Conservation (phyloP, 2,797 vertebrate genomes). For the Neoniphon sammara region DNA sequence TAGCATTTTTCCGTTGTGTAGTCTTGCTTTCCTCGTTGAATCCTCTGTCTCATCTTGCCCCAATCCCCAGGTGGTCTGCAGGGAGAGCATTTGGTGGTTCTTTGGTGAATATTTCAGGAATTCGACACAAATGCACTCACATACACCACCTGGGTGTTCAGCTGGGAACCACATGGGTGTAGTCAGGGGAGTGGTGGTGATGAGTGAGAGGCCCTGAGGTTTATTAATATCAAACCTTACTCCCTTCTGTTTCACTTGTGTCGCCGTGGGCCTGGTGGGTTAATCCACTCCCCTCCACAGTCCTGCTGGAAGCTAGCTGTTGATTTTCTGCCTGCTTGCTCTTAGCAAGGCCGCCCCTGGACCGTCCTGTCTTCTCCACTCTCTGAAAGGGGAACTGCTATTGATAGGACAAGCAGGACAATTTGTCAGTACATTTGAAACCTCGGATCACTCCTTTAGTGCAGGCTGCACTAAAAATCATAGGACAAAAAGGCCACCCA, state of each 20-base stretch:
- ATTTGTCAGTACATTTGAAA: too few species aligned
- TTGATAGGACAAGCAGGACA: conserved; percentile 4
- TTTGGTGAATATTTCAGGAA: conserved; percentile 56
- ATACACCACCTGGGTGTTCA: conserved; percentile 60
- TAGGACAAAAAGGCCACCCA: too few species aligned
- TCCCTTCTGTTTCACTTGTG: conserved; percentile 54
- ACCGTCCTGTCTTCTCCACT: background rate
- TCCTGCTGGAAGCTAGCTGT: conserved; percentile 1
- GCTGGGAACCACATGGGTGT: conserved; percentile 74
- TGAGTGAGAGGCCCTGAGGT: conserved; percentile 34
- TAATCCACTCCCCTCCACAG: conserved; percentile 6
- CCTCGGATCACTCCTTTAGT: too few species aligned
- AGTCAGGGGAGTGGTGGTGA: conserved; percentile 23
- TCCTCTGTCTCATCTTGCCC: conserved; percentile 4
- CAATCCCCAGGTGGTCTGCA: conserved; percentile 15
- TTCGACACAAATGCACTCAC: conserved; percentile 35
- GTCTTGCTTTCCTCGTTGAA: conserved; percentile 11
- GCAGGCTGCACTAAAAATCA: too few species aligned
- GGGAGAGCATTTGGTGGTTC: conserved; percentile 32
- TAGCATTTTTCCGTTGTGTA: background rate
- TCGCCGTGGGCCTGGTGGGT: conserved; percentile 34
- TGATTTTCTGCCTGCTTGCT: conserved; percentile 43
- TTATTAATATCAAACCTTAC: conserved; percentile 69
- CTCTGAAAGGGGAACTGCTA: conserved; percentile 1
- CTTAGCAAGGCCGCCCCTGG: conserved; percentile 4